Base-by-base conservation (phyloP, 2,797 vertebrate genomes). In the Geotrypetes seraphini region DNA sequence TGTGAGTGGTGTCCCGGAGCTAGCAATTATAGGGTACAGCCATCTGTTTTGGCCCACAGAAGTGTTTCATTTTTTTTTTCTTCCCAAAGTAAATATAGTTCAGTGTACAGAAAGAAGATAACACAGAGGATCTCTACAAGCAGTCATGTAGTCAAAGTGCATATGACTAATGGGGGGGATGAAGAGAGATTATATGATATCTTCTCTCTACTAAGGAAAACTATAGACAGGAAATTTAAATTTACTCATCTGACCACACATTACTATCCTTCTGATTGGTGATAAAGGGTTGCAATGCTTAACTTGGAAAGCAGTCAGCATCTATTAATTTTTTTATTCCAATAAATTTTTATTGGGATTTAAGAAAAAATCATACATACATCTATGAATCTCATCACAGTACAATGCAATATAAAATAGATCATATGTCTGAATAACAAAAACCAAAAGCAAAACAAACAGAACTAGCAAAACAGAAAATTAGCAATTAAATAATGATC, bases 121-220 rank as follows among this genome's bases (percentile, higher is more conserved):
- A 30, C 49, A 31, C 25, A 10, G 10, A 55, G 38, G 44, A 50
- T 57, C 62, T 62, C 71, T 61, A 68, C 38, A 41, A 50, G 47
- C 10, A 36, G n/a, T n/a, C 44, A 67, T 58, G 53, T 53, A n/a
- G 60, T 63, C 53, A 63, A 55, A 66, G 53, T 28, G 11, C 31
- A 58, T 60, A 20, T 46, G 38, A 48, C 59, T 69, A 69, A 60
- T 63, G 49, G 41, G 31, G 48, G 53, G 30, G 19, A 25, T 44
- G n/a, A n/a, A n/a, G n/a, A n/a, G n/a, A n/a, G n/a, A n/a, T n/a
- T n/a, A n/a, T 54, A 39, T 36, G 53, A 50, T 66, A 47, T 61
- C 74, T n/a, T 68, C 43, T 71, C 71, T 78, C 56, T 65, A 57
- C 23, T 33, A 53, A 50, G 55, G 19, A 57, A 60, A 71, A 61